Evolutionary conservation across 2,888 invertebrate genomes (phyloP).

Genomic region (Bimastos eiseni): DNA sequence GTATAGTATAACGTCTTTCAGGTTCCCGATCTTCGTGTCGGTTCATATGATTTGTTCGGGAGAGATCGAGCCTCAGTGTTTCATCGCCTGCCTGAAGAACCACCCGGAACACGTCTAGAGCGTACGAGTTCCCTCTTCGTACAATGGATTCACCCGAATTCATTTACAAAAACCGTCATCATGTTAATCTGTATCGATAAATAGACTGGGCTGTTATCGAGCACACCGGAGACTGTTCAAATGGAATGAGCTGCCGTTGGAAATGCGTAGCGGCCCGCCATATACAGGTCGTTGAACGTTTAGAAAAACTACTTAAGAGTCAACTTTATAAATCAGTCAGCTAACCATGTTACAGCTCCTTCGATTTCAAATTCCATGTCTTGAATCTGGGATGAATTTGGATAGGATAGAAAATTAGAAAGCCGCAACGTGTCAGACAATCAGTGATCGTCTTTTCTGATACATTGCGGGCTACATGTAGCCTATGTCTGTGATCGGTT

Average conservation of each 20-base stretch:
- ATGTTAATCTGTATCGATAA: background rate
- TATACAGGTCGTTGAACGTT: background rate
- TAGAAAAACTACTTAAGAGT: background rate
- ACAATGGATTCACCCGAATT: background rate
- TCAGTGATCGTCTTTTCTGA: no score
- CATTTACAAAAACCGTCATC: background rate
- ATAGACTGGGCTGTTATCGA: background rate
- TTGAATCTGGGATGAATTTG: no score
- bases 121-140: background rate
- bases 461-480: no score
- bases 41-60: conserved; percentile 90
- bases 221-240: no score
- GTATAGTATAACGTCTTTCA: conserved; percentile 58
- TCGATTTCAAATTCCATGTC: no score
- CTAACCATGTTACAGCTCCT: background rate
- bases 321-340: background rate
- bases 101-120: conserved; percentile 83
- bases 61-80: conserved; percentile 75
- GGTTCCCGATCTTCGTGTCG: conserved; percentile 93
- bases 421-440: no score
- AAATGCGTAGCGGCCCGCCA: background rate
- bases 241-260: background rate
- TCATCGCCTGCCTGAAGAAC: conserved; percentile 88
- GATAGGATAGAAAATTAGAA: no score
- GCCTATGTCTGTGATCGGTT: no score